Evolutionary conservation across 2,888 invertebrate genomes (phyloP).

Genomic region (Dasysyrphus tricinctus): DNA sequence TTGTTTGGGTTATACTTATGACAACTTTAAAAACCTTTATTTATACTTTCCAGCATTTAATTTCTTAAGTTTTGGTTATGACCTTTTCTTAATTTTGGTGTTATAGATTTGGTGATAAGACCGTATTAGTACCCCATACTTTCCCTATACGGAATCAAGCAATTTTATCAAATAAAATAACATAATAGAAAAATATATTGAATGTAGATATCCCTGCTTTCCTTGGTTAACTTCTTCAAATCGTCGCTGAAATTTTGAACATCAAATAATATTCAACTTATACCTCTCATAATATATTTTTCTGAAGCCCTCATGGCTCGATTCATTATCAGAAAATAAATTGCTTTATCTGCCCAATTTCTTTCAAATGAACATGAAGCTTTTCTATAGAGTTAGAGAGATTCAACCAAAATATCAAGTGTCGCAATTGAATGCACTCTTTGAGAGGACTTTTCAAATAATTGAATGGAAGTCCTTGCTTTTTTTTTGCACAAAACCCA

Average conservation of each 20-base stretch:
- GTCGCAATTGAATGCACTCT: constrained; percentile 14
- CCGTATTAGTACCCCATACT: too few species aligned
- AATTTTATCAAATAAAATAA: too few species aligned
- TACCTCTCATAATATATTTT: not conserved
- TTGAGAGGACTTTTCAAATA: not conserved
- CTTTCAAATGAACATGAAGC: not conserved
- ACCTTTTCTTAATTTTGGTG: too few species aligned
- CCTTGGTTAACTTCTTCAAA: not conserved
- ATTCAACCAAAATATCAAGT: not conserved
- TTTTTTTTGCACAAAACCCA: not conserved
- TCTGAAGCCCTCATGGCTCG: not conserved
- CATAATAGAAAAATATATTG: too few species aligned
- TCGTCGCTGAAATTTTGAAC: not conserved
- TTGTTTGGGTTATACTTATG: too few species aligned
- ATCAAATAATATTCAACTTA: not conserved
- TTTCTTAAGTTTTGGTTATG: too few species aligned
- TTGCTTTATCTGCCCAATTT: constrained; percentile 4
- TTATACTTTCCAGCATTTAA: too few species aligned
- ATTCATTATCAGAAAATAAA: not conserved
- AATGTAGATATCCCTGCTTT: too few species aligned
- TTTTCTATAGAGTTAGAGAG: not conserved
- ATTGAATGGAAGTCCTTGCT: not conserved
- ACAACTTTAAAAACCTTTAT: too few species aligned
- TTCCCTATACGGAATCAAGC: too few species aligned
- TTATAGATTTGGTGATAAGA: too few species aligned